Percentiles rank a stretch among this genome's conserved stretches.
phyloP scores from a whole-genome alignment of 2,797 vertebrate species.

The Coluber constrictor region DNA sequence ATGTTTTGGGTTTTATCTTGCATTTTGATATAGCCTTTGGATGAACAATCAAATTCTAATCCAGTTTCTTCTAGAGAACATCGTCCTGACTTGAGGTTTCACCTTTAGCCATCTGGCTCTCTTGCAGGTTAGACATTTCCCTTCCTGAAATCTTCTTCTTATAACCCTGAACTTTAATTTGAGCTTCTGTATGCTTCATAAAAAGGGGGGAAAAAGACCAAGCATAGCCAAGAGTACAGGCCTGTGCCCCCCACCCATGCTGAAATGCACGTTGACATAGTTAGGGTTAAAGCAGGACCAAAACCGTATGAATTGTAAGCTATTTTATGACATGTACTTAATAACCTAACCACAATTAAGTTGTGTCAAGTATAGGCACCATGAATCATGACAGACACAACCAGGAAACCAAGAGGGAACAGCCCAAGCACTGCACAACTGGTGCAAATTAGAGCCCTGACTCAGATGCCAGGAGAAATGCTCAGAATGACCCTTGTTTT shows the following conservation, averaged over 20 bases:
- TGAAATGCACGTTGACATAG: neutral
- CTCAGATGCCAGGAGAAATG: slow-evolving; percentile 34
- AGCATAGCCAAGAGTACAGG: neutral
- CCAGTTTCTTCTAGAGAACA: neutral
- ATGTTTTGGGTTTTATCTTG: neutral
- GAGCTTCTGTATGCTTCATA: neutral
- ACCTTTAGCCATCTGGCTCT: neutral
- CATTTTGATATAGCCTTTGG: neutral
- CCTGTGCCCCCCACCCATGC: neutral
- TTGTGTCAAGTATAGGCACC: neutral
- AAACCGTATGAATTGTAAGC: neutral
- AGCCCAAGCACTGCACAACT: slow-evolving; percentile 31
- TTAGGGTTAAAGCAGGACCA: neutral
- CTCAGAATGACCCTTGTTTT: slow-evolving; percentile 13
- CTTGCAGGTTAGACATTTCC: neutral
- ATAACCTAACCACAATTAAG: neutral
- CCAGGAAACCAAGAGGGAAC: slow-evolving; percentile 1
- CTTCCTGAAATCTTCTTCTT: neutral
- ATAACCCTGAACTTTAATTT: neutral
- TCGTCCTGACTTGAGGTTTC: neutral
- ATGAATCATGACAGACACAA: neutral
- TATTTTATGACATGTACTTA: neutral
- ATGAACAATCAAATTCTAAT: neutral
- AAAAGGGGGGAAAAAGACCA: neutral
- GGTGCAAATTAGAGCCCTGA: slow-evolving; percentile 49